Evolutionary conservation across 2,888 invertebrate genomes (phyloP).

Genomic region (Isotomurus palustris): DNA sequence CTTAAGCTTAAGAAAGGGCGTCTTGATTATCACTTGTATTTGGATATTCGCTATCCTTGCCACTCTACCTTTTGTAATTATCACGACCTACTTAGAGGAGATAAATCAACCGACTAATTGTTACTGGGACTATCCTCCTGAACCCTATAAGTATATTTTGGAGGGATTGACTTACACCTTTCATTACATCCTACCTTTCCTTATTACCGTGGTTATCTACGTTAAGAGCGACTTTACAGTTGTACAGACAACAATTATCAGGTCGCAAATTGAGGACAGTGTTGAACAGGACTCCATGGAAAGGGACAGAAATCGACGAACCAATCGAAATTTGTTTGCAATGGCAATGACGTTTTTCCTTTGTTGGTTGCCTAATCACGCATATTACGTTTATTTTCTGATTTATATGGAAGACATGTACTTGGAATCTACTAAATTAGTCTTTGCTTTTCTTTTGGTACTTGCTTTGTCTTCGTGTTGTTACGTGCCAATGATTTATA

Average conservation of each 20-base stretch:
- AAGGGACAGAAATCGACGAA: constrained; percentile 79
- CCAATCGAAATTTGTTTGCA: constrained; percentile 94
- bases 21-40: constrained; percentile 77
- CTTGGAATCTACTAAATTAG: constrained; percentile 73
- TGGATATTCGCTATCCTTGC: constrained; percentile 85
- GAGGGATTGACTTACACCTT: constrained; percentile 80
- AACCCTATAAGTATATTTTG: constrained; percentile 68
- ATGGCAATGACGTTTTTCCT: constrained; percentile 95
- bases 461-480: constrained; percentile 86
- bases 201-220: constrained; percentile 91
- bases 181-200: constrained; percentile 91
- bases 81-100: constrained; percentile 60
- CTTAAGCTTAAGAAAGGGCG: constrained; percentile 82
- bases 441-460: constrained; percentile 57
- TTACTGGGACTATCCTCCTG: constrained; percentile 87
- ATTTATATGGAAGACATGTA: constrained; percentile 68
- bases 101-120: constrained; percentile 62
- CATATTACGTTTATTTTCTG: constrained; percentile 80
- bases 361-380: constrained; percentile 92
- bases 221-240: constrained; percentile 83
- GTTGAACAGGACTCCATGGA: constrained; percentile 85
- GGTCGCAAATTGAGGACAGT: constrained; percentile 71
- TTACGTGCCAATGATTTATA: constrained; percentile 63
- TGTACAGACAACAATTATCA: constrained; percentile 73
- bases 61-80: constrained; percentile 85